phyloP scores from a whole-genome alignment of 2,113 vertebrate genomes.

The Euleptes europaea region DNA sequence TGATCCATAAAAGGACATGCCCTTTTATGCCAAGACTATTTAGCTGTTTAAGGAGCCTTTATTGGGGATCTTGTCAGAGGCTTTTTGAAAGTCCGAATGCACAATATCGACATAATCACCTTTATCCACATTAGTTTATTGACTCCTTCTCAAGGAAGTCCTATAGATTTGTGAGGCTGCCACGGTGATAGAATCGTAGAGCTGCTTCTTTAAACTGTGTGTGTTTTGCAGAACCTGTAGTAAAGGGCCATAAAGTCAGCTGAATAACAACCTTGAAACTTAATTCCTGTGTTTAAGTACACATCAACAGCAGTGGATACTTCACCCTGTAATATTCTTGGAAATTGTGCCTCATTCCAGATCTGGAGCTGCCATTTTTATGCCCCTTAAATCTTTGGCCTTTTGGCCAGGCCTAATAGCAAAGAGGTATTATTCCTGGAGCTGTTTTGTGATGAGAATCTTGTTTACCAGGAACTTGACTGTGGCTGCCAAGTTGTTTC shows the following conservation, averaged over 20 bases:
- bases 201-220: background rate
- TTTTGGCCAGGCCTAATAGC: conserved; percentile 15
- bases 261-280: background rate
- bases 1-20: background rate
- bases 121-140: conserved; percentile 25
- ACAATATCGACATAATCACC: conserved; percentile 9
- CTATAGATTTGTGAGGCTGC: conserved; percentile 10
- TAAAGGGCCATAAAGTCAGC: background rate
- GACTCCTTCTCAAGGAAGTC: conserved; percentile 22
- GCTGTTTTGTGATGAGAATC: background rate
- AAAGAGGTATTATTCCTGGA: background rate
- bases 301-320: background rate
- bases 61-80: conserved; percentile 13
- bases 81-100: conserved; percentile 10
- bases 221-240: background rate
- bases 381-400: conserved; percentile 8
- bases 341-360: conserved; percentile 4
- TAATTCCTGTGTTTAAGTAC: conserved; percentile 3
- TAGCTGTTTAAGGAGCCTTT: background rate
- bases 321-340: background rate
- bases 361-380: background rate
- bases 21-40: background rate
- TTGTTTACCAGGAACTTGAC: background rate
- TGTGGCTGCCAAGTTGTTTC: background rate
- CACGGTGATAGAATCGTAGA: background rate